Conservation (phyloP, 2,888 invertebrate genomes). For the Volucella bombylans region DNA sequence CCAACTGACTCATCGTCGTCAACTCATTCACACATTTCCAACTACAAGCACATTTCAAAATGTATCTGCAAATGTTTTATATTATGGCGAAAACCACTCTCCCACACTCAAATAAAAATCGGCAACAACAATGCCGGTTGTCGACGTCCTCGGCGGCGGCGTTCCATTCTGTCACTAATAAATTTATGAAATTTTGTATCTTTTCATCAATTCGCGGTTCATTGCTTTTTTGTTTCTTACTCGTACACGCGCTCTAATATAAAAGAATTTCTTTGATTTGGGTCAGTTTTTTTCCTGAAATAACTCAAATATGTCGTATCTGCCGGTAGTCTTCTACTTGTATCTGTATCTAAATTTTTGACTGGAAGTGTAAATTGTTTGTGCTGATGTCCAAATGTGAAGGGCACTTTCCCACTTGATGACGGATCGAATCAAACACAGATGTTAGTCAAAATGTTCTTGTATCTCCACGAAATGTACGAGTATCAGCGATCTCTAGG, state of each 20-base stretch:
- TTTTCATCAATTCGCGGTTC: conserved; percentile 18
- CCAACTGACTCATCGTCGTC: conserved; percentile 11
- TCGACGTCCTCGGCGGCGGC: no score
- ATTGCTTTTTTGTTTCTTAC: conserved; percentile 13
- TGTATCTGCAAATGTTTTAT: conserved; percentile 18
- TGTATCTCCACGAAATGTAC: background rate
- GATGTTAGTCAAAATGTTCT: conserved; percentile 40
- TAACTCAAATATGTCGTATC: background rate
- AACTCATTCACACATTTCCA: conserved; percentile 31
- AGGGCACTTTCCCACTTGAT: conserved; percentile 47
- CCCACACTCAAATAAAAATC: conserved; percentile 26
- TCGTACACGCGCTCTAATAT: conserved; percentile 37
- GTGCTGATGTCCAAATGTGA: conserved; percentile 31
- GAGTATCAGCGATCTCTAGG: no score
- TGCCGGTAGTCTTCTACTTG: conserved; percentile 6
- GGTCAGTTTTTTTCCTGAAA: conserved; percentile 51
- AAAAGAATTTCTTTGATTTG: conserved; percentile 37
- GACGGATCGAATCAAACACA: conserved; percentile 48
- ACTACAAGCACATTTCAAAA: background rate
- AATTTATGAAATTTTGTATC: conserved; percentile 27
- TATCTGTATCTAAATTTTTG: conserved; percentile 14
- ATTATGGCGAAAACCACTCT: conserved; percentile 49
- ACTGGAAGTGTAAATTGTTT: conserved; percentile 33
- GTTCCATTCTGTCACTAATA: conserved; percentile 40
- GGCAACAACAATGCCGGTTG: conserved; percentile 14